Evolutionary conservation across 2,113 vertebrate species (phyloP), one percentile per base, ranked within the genome.

Genomic region (Cavia porcellus): DNA sequence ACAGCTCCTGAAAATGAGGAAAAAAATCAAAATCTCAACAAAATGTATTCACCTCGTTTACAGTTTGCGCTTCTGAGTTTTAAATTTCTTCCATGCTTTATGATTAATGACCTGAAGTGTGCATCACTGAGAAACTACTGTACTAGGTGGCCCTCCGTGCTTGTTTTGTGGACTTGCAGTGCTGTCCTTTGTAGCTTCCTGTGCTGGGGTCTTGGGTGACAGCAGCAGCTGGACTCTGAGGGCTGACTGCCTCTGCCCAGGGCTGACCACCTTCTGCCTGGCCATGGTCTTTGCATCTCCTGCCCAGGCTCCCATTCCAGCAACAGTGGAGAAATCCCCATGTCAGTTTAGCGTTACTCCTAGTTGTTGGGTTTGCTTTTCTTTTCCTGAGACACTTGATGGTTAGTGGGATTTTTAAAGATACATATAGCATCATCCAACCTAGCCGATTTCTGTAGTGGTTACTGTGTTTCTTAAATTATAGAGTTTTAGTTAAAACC

Each of bases 271-370:
- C 94, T 52, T 52, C 77, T 88, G 30, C 77, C 90, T 96, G 50
- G 92, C 61, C 96, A 2, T 1, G 14, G 94, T 97, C 72, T 32
- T 97, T 88, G 90, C 83, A 92, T 93, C 97, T 97, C 92, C 13
- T 12, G 32, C 32, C 47, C 38, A 68, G 47, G 52, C 75, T 85
- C 66, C 93, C 66, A 11, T 42, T 98, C 97, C 96, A 89, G 70
- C 24, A 90, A 93, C 77, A 94, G 92, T 75, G 35, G 61, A 79
- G 77, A 98, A 97, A 77, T 28, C 14, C 97, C 6, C 68, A 59
- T 68, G 9, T 47, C 90, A 96, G 97, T 90, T 45, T 92, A 68
- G 2, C 86, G 30, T 66, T 70, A 89, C 93, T 75, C 92, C 68
- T 70, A 19, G 35, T 38, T 20, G 35, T 19, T n/a, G 35, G 17